Evolutionary conservation across 2,888 invertebrate genomes (phyloP).

Genomic region (Polydrusus cervinus): DNA sequence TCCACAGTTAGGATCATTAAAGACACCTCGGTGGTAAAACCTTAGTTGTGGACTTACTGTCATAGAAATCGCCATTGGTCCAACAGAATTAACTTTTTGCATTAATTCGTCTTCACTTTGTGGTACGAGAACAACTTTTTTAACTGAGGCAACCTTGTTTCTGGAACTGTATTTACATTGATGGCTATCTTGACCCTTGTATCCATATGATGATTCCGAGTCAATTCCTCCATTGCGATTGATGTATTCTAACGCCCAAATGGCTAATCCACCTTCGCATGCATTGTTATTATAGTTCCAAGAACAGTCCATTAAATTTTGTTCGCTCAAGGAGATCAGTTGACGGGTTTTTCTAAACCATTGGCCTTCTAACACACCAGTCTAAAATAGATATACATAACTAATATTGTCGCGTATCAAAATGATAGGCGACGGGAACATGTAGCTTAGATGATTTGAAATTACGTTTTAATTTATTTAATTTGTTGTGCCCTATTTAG

Average conservation of each 20-base stretch:
- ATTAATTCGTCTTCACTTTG: constrained; percentile 47
- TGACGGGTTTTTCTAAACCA: neutral
- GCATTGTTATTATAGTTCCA: constrained; percentile 87
- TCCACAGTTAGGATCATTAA: constrained; percentile 83
- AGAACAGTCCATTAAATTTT: constrained; percentile 90
- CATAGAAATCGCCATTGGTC: constrained; percentile 51
- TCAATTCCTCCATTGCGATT: constrained; percentile 84
- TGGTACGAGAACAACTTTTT: constrained; percentile 82
- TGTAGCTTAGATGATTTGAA: too few relatives aligned
- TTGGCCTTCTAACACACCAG: neutral
- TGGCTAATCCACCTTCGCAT: constrained; percentile 88
- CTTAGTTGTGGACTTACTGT: constrained; percentile 41
- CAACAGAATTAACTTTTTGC: constrained; percentile 41
- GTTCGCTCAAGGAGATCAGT: constrained; percentile 84
- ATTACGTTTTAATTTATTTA: too few relatives aligned
- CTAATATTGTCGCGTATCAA: too few relatives aligned
- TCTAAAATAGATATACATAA: neutral
- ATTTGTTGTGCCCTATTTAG: too few relatives aligned
- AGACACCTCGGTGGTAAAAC: constrained; percentile 48
- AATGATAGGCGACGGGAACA: too few relatives aligned
- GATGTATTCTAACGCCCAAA: constrained; percentile 88
- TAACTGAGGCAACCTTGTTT: constrained; percentile 84
- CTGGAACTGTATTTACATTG: constrained; percentile 80
- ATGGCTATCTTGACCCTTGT: constrained; percentile 83
- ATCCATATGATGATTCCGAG: constrained; percentile 90